Evolutionary conservation across 2,888 invertebrate genomes (phyloP).

Genomic region (Hirtodrosophila duncani): DNA sequence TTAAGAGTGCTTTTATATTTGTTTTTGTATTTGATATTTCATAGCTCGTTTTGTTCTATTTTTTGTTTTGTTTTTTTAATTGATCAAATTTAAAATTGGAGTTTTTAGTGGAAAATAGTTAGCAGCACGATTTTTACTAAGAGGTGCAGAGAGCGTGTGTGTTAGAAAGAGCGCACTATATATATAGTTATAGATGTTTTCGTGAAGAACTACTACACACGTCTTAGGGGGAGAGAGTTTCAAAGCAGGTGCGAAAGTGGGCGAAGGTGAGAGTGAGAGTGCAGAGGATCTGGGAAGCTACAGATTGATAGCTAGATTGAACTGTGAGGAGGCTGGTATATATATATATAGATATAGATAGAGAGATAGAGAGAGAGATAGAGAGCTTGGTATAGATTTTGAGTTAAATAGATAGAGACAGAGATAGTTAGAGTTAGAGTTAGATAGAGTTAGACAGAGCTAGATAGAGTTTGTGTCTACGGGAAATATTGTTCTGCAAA

Average conservation of each 20-base stretch:
- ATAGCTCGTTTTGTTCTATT: conserved; percentile 57
- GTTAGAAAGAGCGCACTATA: conserved; percentile 50
- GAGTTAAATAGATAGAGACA: conserved; percentile 21
- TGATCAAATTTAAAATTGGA: conserved; percentile 29
- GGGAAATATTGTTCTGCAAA: too few relatives aligned
- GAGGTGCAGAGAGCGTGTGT: conserved; percentile 51
- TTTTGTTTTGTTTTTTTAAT: conserved; percentile 38
- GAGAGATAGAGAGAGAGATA: conserved; percentile 29
- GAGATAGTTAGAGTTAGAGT: conserved; percentile 14
- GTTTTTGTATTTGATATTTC: conserved; percentile 67
- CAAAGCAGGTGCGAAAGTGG: conserved; percentile 59
- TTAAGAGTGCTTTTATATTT: conserved; percentile 59
- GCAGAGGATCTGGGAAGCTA: conserved; percentile 33
- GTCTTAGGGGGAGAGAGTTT: conserved; percentile 25
- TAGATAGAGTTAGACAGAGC: conserved; percentile 5
- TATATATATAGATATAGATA: conserved; percentile 22
- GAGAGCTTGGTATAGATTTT: conserved; percentile 23
- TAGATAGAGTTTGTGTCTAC: too few relatives aligned
- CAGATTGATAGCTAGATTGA: conserved; percentile 53
- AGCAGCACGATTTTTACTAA: conserved; percentile 47
- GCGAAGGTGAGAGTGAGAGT: conserved; percentile 33
- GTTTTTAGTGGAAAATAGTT: conserved; percentile 48
- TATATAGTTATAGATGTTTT: conserved; percentile 21
- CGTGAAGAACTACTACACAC: conserved; percentile 40
- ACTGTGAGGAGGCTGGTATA: conserved; percentile 26